These are phyloP conservation scores for Thomomys bottae DNA, from an alignment of 2,113 vertebrate genomes.

Conservation along the genomic window DNA sequence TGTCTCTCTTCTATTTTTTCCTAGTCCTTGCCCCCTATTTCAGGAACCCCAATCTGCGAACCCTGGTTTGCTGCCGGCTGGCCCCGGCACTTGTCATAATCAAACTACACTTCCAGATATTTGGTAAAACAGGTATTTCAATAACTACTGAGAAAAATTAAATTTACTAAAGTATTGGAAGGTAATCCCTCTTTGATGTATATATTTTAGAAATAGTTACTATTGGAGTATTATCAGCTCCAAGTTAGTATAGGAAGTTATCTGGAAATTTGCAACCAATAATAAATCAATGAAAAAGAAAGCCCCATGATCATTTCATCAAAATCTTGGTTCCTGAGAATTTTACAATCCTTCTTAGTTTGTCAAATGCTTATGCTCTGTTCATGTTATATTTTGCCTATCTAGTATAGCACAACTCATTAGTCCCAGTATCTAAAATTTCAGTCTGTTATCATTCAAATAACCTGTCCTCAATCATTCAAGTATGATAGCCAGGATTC, in stretches of 20 bases:
- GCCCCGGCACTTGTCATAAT: too few relatives aligned
- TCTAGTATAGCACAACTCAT: background rate
- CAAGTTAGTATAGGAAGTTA: background rate
- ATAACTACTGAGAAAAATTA: background rate
- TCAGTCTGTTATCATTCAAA: background rate
- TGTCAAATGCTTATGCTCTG: background rate
- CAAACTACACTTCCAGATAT: background rate
- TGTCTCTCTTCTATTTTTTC: too few relatives aligned
- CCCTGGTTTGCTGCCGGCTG: too few relatives aligned
- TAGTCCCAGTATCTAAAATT: background rate
- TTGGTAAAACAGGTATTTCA: background rate
- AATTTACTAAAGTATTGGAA: background rate
- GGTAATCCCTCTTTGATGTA: background rate
- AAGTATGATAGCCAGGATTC: too few relatives aligned
- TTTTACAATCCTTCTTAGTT: background rate
- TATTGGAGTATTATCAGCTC: background rate
- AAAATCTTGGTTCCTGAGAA: background rate
- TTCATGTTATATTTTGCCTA: background rate
- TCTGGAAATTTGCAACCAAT: background rate
- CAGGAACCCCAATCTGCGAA: too few relatives aligned
- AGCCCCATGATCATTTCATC: background rate
- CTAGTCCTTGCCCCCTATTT: too few relatives aligned
- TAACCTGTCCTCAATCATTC: background rate
- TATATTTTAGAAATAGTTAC: background rate
- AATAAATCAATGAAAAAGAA: background rate